These are phyloP conservation scores for Apodemus agrarius DNA, from an alignment of 2,797 vertebrate species.

Conservation along the genomic window DNA sequence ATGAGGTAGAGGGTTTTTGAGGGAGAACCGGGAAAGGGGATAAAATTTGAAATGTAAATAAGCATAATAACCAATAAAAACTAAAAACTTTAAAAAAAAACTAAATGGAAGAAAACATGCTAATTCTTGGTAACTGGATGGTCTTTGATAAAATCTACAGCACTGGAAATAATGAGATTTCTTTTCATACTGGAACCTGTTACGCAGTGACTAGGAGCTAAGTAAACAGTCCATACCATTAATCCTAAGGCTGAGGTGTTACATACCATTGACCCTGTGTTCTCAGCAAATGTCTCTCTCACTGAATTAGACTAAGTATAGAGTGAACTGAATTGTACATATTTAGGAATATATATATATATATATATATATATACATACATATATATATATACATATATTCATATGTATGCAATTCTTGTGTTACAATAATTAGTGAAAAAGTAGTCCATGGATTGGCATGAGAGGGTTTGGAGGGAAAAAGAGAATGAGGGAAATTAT, in stretches of 20 bases:
- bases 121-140: neutral
- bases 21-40: no score
- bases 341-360: neutral
- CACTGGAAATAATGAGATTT: neutral
- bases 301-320: neutral
- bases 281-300: slow-evolving; percentile 18
- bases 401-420: no score
- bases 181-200: neutral
- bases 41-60: no score
- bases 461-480: neutral
- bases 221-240: neutral
- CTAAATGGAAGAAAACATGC: no score
- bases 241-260: neutral
- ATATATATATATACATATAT: no score
- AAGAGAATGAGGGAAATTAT: neutral
- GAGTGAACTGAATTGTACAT: neutral
- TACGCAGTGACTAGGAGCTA: neutral
- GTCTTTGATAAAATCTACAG: neutral
- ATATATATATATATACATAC: no score
- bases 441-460: neutral
- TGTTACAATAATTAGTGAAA: neutral
- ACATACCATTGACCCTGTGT: neutral
- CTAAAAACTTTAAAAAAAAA: no score
- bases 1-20: no score
- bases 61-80: no score